Base-by-base conservation (phyloP, 2,797 vertebrate genomes). In the Micrastur ruficollis region DNA sequence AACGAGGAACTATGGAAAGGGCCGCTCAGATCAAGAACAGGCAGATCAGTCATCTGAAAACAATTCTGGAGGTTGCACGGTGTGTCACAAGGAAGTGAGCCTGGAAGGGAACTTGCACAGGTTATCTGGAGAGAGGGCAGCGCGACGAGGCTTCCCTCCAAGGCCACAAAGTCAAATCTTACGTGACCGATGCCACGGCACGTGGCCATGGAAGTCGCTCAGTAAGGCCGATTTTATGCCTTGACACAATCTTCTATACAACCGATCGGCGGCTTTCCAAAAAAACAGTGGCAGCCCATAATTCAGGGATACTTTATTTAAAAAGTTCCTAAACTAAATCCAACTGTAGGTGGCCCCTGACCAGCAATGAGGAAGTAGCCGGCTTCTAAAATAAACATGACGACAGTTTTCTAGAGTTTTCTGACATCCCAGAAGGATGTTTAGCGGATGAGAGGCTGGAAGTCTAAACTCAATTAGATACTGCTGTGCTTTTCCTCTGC, bases 141-240 rank as follows among this genome's bases (percentile, higher is more conserved):
- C 19, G 46, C 79, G 22, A 9, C 32, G 5, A 34, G 47, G 47
- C 65, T 59, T 32, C 75, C 66, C 59, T 12, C 80, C 3, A 13
- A 44, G 55, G 6, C 53, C 68, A 63, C 59, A 6, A 14, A 65
- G 72, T 26, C 71, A 14, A 34, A 40, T 15, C 32, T 9, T 13
- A 13, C 53, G 3, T 5, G 17, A 40, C 15, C 1, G 5, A 26
- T 3, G 25, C 34, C 40, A 8, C 0, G 11, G 67, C 22, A 34
- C 1, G 0, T 9, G 36, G 47, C 17, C 46, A 2, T 2, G 5
- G 42, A 26, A 8, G 29, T 12, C 4, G 1, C 52, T 9, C 4
- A 36, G 0, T 3, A 8, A 29, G 25, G 66, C 16, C 75, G 38
- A 46, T n/a, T 31, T 32, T 9, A 9, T 0, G 9, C 59, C 68